Evolutionary conservation across 2,888 invertebrate species (phyloP).

Genomic region (Ethmia dodecea): DNA sequence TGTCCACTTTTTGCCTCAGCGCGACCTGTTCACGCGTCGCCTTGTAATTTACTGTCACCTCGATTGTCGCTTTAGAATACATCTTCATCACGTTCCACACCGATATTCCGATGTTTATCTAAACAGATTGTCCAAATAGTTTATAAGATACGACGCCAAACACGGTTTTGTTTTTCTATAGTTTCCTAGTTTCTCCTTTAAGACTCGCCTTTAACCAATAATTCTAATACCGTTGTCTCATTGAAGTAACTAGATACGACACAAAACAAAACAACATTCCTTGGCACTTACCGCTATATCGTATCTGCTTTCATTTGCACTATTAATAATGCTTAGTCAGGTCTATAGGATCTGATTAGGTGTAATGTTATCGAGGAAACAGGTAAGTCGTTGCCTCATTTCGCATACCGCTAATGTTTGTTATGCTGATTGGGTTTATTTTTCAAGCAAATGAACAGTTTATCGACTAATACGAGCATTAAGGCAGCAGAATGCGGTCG

Average conservation of each 20-base stretch:
- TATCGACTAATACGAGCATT: constrained; percentile 49
- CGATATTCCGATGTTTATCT: too few relatives aligned
- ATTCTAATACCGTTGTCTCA: neutral
- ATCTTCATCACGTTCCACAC: constrained; percentile 42
- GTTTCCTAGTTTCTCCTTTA: too few relatives aligned
- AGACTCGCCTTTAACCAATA: too few relatives aligned
- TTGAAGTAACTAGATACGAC: neutral
- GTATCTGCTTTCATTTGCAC: constrained; percentile 15
- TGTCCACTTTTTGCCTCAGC: constrained; percentile 37
- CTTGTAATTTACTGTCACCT: constrained; percentile 44
- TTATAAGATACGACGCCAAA: too few relatives aligned
- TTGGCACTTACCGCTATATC: constrained; percentile 18
- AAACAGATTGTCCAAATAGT: too few relatives aligned
- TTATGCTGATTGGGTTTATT: constrained; percentile 50
- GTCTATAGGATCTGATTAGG: constrained; percentile 24
- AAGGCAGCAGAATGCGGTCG: constrained; percentile 44
- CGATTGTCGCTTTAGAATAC: constrained; percentile 30
- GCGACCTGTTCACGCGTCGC: constrained; percentile 26
- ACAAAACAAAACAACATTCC: constrained; percentile 27
- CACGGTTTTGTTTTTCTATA: constrained; percentile 22
- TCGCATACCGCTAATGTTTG: constrained; percentile 40
- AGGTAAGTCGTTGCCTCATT: constrained; percentile 36
- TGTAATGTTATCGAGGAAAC: constrained; percentile 19
- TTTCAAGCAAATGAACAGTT: constrained; percentile 54
- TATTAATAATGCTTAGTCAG: constrained; percentile 16